These are phyloP conservation scores for Gorsachius magnificus DNA, from an alignment of 2,797 vertebrate genomes.

Conservation along the genomic window DNA sequence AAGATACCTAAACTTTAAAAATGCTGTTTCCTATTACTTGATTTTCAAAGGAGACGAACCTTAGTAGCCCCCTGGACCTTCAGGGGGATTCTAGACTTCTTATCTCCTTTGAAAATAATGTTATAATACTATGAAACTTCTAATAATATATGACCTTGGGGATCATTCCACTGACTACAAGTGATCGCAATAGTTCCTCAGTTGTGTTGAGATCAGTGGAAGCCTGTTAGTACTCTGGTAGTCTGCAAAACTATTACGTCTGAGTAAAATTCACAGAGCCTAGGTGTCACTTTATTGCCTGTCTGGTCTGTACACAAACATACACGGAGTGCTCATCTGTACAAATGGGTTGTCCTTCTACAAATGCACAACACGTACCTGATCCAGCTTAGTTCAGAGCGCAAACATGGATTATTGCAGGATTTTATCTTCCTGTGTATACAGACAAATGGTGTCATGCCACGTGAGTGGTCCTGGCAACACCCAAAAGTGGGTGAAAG, in stretches of 20 bases:
- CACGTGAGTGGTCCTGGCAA: background rate
- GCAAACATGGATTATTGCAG: background rate
- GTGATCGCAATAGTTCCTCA: background rate
- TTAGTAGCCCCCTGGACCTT: background rate
- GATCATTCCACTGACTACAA: background rate
- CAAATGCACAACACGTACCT: background rate
- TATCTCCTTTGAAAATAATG: background rate
- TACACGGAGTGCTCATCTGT: background rate
- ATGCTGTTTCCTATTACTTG: background rate
- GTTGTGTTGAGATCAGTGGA: background rate
- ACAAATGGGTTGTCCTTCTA: background rate
- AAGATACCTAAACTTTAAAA: background rate
- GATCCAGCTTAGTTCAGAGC: background rate
- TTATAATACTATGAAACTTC: background rate
- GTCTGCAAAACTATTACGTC: background rate
- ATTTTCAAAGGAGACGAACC: background rate
- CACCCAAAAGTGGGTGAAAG: background rate
- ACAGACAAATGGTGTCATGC: background rate
- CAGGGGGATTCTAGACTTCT: background rate
- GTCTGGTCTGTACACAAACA: background rate
- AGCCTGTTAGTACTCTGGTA: background rate
- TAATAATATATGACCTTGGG: background rate
- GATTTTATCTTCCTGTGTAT: background rate
- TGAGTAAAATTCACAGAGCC: background rate
- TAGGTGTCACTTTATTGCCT: background rate